phyloP scores from a whole-genome alignment of 2,113 vertebrate species.

The Elephantulus edwardii region DNA sequence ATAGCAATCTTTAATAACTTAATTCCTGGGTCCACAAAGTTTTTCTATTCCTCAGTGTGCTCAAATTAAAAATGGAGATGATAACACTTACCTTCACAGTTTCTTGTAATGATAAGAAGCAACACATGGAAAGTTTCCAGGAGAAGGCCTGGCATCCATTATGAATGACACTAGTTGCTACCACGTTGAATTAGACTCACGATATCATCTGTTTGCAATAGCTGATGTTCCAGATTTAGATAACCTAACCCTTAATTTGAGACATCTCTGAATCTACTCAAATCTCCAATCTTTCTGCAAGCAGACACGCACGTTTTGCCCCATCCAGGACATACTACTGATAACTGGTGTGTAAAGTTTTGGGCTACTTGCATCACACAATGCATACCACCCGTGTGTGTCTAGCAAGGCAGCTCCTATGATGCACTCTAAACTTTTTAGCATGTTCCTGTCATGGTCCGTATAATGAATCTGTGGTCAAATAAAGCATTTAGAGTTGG shows the following conservation, averaged over 20 bases:
- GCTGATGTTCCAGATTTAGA: neutral
- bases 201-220: neutral
- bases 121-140: neutral
- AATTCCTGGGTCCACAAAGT: neutral
- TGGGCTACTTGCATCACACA: rapidly evolving
- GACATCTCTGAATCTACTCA: neutral
- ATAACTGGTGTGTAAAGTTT: rapidly evolving
- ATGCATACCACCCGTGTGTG: rapidly evolving
- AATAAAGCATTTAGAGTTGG: neutral
- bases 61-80: neutral
- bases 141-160: rapidly evolving
- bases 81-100: neutral
- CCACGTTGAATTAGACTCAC: neutral
- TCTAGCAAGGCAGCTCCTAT: neutral
- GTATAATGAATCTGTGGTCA: slow-evolving; percentile 36
- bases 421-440: neutral
- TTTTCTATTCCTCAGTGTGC: neutral
- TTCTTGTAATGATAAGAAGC: neutral
- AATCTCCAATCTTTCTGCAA: neutral
- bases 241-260: neutral
- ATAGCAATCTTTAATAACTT: neutral
- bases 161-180: neutral
- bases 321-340: neutral
- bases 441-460: neutral
- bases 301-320: neutral